Evolutionary conservation across 2,113 vertebrate genomes (phyloP).

Genomic region (Callithrix jacchus): DNA sequence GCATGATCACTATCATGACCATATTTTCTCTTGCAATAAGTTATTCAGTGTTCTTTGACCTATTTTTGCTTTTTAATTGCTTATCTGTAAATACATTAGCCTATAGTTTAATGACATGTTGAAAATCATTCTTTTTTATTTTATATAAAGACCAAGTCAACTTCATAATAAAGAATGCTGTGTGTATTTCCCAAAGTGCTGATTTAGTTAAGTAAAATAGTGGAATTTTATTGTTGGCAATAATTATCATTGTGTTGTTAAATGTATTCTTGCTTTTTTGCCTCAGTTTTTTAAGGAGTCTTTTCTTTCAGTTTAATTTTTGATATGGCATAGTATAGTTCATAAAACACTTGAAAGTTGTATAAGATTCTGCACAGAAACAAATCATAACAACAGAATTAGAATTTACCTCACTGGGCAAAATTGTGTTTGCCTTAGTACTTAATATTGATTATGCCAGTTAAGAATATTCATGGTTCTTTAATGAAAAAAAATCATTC

Average conservation of each 20-base stretch:
- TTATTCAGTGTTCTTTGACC: constrained; percentile 20
- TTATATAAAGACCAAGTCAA: not conserved
- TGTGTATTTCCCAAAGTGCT: not conserved
- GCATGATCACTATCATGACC: not conserved
- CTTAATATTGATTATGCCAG: not conserved
- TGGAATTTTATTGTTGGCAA: constrained; percentile 15
- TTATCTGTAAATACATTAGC: not conserved
- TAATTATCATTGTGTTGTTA: not conserved
- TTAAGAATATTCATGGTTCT: not conserved
- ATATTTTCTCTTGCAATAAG: constrained; percentile 15
- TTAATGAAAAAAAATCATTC: not conserved
- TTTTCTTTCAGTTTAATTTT: not conserved
- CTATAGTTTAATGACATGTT: not conserved
- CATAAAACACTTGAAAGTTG: not conserved
- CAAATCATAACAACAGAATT: not conserved
- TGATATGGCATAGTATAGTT: not conserved
- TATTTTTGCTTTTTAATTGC: not conserved
- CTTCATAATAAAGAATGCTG: not conserved
- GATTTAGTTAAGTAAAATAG: not conserved
- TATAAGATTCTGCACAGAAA: not conserved
- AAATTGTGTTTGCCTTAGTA: not conserved
- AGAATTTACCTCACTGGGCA: not conserved
- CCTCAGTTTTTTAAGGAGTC: not conserved
- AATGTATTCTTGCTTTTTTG: not conserved
- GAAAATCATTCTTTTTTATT: not conserved